Evolutionary conservation across 2,888 invertebrate genomes (phyloP).

Genomic region (Rhyacophila evoluta): DNA sequence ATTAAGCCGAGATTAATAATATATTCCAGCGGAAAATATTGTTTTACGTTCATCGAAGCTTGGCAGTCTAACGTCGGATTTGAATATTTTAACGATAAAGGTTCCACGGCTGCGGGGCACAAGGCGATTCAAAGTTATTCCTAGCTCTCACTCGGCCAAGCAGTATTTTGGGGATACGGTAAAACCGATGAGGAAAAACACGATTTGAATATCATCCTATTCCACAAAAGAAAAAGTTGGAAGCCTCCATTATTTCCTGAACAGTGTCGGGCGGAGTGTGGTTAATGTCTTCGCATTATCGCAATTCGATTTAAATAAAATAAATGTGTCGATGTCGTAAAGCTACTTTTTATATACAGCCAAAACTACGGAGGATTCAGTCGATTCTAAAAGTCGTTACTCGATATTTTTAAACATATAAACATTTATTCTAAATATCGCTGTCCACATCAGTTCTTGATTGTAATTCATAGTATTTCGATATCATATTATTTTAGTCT

Average conservation of each 20-base stretch:
- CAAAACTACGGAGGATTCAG: no score
- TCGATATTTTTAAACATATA: no score
- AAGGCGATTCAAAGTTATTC: background rate
- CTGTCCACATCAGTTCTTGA: no score
- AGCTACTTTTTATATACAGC: no score
- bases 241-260: background rate
- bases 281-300: background rate
- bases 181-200: background rate
- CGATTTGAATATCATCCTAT: background rate
- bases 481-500: no score
- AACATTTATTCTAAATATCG: no score
- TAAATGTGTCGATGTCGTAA: no score
- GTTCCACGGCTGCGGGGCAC: background rate
- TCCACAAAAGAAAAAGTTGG: background rate
- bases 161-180: background rate
- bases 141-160: background rate
- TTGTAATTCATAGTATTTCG: no score
- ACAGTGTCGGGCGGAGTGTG: background rate
- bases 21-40: background rate
- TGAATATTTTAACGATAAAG: conserved; percentile 15
- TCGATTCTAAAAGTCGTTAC: no score
- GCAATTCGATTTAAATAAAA: background rate
- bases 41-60: background rate
- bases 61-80: background rate
- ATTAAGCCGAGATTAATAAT: background rate